These are phyloP conservation scores for Saccostrea cuccullata DNA, from an alignment of 1,140 invertebrate species.

Conservation along the genomic window DNA sequence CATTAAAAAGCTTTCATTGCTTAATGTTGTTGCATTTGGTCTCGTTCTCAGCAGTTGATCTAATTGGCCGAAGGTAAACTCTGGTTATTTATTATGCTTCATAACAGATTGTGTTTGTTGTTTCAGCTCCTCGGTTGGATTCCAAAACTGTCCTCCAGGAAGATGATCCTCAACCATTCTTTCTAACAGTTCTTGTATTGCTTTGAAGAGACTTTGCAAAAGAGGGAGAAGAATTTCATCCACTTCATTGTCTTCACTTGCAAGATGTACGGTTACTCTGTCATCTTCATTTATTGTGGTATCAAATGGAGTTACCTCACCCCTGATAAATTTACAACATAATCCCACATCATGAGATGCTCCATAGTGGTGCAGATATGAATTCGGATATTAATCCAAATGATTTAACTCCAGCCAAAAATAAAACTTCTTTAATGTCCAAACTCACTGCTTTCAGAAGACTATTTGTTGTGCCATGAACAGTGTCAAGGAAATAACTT, in stretches of 20 bases:
- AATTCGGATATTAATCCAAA: conserved; percentile 56
- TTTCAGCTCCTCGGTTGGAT: not conserved
- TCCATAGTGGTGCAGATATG: conserved; percentile 46
- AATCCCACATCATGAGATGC: conserved; percentile 40
- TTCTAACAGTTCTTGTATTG: conserved; percentile 13
- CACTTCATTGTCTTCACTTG: conserved; percentile 6
- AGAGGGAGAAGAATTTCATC: conserved; percentile 44
- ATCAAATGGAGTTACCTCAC: conserved; percentile 44
- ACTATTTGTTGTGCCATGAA: conserved; percentile 30
- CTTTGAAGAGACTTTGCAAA: conserved; percentile 44
- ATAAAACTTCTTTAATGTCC: conserved; percentile 36
- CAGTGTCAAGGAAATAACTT: conserved; percentile 5
- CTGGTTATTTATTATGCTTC: conserved; percentile 43
- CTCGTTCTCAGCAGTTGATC: conserved; percentile 28
- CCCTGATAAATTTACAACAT: not conserved
- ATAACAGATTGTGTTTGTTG: conserved; percentile 1
- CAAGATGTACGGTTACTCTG: not conserved
- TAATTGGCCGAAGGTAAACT: conserved; percentile 45
- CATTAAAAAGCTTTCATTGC: conserved; percentile 57
- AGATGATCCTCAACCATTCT: conserved; percentile 42
- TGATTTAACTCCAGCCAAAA: conserved; percentile 38
- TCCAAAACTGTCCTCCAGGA: conserved; percentile 41
- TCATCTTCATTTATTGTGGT: conserved; percentile 40
- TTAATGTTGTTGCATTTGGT: conserved; percentile 55
- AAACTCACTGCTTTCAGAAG: not conserved